phyloP scores from a whole-genome alignment of 2,888 invertebrate genomes.

The Hartigia nigra region DNA sequence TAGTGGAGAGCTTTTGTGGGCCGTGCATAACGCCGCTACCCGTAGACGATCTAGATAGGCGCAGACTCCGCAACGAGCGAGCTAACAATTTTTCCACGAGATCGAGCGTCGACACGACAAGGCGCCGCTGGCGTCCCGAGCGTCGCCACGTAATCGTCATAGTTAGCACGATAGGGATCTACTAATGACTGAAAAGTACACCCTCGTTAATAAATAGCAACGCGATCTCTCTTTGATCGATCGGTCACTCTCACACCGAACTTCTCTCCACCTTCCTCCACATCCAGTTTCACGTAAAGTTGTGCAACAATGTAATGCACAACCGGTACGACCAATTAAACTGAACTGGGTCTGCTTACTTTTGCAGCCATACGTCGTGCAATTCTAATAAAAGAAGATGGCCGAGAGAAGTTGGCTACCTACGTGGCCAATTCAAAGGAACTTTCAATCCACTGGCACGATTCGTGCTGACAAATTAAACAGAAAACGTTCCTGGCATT shows the following conservation, averaged over 20 bases:
- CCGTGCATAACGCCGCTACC: slow-evolving; percentile 11
- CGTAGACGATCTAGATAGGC: not conserved
- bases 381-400: not conserved
- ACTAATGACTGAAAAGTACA: slow-evolving; percentile 58
- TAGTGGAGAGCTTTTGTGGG: slow-evolving; percentile 35
- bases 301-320: not conserved
- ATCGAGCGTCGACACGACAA: not conserved
- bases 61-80: not conserved
- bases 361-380: not conserved
- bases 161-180: slow-evolving; percentile 58
- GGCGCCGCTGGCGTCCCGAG: not conserved
- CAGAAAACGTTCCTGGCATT: not conserved
- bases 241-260: not conserved
- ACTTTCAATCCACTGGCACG: not conserved
- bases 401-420: not conserved
- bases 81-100: not conserved
- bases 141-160: slow-evolving; percentile 47
- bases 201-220: slow-evolving; percentile 59
- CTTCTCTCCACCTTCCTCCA: not conserved
- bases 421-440: not conserved
- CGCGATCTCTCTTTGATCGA: slow-evolving; percentile 51
- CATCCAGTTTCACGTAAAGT: not conserved
- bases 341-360: not conserved
- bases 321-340: not conserved
- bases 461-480: not conserved